Conservation (phyloP, 2,797 vertebrate genomes). For the Picus viridis region DNA sequence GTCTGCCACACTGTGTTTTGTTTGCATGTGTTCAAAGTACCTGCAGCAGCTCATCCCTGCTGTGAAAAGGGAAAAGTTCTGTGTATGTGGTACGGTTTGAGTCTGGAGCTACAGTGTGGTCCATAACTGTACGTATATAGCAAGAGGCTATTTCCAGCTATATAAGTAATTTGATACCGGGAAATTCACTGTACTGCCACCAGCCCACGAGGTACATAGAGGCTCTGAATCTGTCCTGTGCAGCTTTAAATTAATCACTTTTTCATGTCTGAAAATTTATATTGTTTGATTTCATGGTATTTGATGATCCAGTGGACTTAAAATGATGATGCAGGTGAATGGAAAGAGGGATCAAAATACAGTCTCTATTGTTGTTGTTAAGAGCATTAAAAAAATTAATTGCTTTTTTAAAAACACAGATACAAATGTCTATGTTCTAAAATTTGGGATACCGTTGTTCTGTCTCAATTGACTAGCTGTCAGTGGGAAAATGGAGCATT, state of each 20-base stretch:
- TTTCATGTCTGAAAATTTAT: not conserved
- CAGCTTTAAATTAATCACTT: not conserved
- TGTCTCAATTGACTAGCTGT: not conserved
- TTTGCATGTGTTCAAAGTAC: not conserved
- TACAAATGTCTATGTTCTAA: not conserved
- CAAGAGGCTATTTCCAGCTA: not conserved
- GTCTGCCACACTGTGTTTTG: accelerated
- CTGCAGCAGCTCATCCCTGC: not conserved
- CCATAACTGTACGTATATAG: not conserved
- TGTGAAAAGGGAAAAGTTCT: not conserved
- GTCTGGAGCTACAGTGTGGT: not conserved
- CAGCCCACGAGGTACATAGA: not conserved
- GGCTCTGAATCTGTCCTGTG: not conserved
- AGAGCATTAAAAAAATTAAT: not conserved
- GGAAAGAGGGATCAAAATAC: not conserved
- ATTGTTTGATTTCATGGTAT: not conserved
- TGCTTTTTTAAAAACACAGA: not conserved
- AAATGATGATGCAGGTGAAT: not conserved
- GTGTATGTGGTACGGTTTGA: not conserved
- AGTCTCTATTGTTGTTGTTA: not conserved
- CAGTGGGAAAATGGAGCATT: not conserved
- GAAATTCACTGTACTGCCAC: not conserved
- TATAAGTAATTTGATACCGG: not conserved
- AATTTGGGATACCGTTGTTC: not conserved
- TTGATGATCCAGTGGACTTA: not conserved